These are phyloP conservation scores for Knipowitschia caucasica DNA, from an alignment of 2,797 vertebrate species.

Conservation along the genomic window DNA sequence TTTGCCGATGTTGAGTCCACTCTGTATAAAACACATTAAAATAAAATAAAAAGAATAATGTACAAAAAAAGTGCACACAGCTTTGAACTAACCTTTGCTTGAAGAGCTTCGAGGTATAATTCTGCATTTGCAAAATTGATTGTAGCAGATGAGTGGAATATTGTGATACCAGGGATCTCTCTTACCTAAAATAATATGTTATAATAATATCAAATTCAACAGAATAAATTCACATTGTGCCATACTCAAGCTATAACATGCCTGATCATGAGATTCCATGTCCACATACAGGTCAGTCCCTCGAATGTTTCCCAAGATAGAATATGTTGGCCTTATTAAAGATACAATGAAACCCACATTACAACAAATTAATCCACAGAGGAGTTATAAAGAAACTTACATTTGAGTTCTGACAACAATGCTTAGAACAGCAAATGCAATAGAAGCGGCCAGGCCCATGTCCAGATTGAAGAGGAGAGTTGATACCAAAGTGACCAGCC, in stretches of 20 bases:
- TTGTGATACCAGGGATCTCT: slow-evolving; percentile 88
- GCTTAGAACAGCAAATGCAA: slow-evolving; percentile 85
- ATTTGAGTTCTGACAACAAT: slow-evolving; percentile 91
- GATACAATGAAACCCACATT: slow-evolving; percentile 1
- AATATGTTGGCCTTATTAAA: slow-evolving; percentile 72
- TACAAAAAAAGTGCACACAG: neutral
- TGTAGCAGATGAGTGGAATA: slow-evolving; percentile 90
- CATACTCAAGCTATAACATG: slow-evolving; percentile 27
- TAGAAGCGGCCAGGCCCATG: slow-evolving; percentile 84
- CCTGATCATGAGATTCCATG: slow-evolving; percentile 71
- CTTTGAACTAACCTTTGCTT: slow-evolving; percentile 80
- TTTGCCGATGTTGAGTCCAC: slow-evolving; percentile 84
- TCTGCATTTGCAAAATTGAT: slow-evolving; percentile 95
- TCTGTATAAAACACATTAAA: slow-evolving; percentile 63
- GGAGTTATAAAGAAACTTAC: slow-evolving; percentile 72
- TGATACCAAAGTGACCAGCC: slow-evolving; percentile 88
- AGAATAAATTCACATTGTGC: neutral
- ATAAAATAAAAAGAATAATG: neutral
- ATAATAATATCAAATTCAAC: neutral
- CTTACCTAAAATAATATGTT: slow-evolving; percentile 73
- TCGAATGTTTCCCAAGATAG: slow-evolving; percentile 75
- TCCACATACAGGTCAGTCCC: slow-evolving; percentile 80
- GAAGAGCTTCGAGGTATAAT: slow-evolving; percentile 86
- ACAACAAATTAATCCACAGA: neutral
- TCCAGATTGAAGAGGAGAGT: slow-evolving; percentile 89